Conservation (phyloP, 2,888 invertebrate genomes). For the Drosophila subsilvestris region DNA sequence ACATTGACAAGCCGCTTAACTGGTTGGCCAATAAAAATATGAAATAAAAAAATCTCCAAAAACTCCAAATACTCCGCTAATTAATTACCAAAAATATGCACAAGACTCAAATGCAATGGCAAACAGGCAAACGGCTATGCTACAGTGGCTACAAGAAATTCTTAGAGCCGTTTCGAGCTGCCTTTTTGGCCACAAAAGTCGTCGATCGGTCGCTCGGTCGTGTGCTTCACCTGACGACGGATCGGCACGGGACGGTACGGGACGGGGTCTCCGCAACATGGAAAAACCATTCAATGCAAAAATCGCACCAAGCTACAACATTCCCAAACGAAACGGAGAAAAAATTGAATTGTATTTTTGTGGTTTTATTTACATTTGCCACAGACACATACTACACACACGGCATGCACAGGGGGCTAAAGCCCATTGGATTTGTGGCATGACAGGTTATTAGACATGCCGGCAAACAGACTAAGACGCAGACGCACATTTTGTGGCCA, state of each 20-base stretch:
- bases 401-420: slow-evolving; percentile 13
- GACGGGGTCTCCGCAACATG: slow-evolving; percentile 58
- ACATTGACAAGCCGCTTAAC: slow-evolving; percentile 65
- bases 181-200: slow-evolving; percentile 38
- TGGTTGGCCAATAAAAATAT: slow-evolving; percentile 60
- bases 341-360: slow-evolving; percentile 68
- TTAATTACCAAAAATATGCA: slow-evolving; percentile 74
- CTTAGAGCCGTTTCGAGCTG: slow-evolving; percentile 33
- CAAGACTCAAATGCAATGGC: slow-evolving; percentile 21
- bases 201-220: slow-evolving; percentile 15
- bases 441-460: slow-evolving; percentile 82
- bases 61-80: slow-evolving; percentile 59
- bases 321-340: slow-evolving; percentile 53
- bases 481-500: slow-evolving; percentile 65
- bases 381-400: slow-evolving; percentile 20
- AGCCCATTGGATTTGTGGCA: slow-evolving; percentile 74
- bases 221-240: slow-evolving; percentile 65
- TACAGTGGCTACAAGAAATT: not conserved
- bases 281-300: slow-evolving; percentile 70
- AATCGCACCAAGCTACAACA: slow-evolving; percentile 63
- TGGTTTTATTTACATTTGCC: slow-evolving; percentile 72
- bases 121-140: slow-evolving; percentile 36
- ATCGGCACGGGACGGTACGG: no score
- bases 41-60: slow-evolving; percentile 36
- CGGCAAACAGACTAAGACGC: slow-evolving; percentile 61